phyloP scores from a whole-genome alignment of 2,113 vertebrate species.

The Stegostoma tigrinum region DNA sequence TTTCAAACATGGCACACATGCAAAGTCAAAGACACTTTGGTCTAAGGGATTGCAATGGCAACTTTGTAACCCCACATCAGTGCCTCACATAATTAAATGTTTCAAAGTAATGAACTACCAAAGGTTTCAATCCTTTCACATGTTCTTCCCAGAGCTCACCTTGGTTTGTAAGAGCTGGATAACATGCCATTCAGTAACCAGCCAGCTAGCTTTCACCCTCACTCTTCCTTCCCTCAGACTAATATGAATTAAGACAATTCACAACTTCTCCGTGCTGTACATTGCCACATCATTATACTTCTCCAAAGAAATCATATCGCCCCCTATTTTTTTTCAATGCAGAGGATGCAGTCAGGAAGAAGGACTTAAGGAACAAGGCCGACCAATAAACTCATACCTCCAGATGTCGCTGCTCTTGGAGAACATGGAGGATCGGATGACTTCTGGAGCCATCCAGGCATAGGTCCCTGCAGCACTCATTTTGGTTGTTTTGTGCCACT shows the following conservation, averaged over 20 bases:
- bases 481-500: slow-evolving; percentile 96
- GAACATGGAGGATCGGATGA: slow-evolving; percentile 92
- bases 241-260: background rate
- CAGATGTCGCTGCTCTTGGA: slow-evolving; percentile 96
- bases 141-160: background rate
- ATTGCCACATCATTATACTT: background rate
- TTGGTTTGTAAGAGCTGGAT: background rate
- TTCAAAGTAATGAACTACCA: background rate
- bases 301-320: no score
- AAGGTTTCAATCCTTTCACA: background rate
- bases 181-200: background rate
- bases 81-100: background rate
- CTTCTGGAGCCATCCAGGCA: slow-evolving; percentile 96
- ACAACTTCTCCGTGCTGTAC: background rate
- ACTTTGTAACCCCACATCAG: background rate
- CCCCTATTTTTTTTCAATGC: background rate
- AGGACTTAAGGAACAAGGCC: background rate
- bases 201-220: background rate
- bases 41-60: background rate
- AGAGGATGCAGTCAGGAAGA: background rate
- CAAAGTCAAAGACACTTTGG: background rate
- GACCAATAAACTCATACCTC: slow-evolving; percentile 65
- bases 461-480: slow-evolving; percentile 95
- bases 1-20: background rate
- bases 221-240: background rate